Conservation (phyloP, 2,888 invertebrate species). For the Proisotoma minuta region DNA sequence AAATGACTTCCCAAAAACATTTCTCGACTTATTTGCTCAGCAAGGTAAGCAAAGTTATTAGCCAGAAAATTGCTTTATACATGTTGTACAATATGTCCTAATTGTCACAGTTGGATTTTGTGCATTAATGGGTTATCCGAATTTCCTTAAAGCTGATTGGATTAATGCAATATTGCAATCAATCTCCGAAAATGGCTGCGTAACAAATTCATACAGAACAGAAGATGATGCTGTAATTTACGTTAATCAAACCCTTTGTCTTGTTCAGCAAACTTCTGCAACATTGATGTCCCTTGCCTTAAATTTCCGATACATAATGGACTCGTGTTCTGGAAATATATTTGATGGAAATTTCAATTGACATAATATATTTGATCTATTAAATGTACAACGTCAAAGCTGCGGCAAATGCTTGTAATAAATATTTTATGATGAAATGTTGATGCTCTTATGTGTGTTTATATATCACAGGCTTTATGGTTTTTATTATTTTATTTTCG, state of each 20-base stretch:
- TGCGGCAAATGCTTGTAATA: too few relatives aligned
- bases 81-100: too few relatives aligned
- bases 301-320: not conserved
- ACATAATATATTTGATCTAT: too few relatives aligned
- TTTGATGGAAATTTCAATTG: slow-evolving; percentile 1
- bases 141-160: slow-evolving; percentile 2
- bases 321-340: not conserved
- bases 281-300: not conserved
- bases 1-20: slow-evolving; percentile 4
- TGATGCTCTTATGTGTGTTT: too few relatives aligned
- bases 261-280: not conserved
- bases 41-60: not conserved
- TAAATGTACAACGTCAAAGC: too few relatives aligned
- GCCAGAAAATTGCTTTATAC: not conserved
- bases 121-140: slow-evolving; percentile 6
- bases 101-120: slow-evolving; percentile 6
- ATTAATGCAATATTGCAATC: slow-evolving; percentile 2
- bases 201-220: not conserved
- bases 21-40: slow-evolving; percentile 9
- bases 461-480: too few relatives aligned
- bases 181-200: slow-evolving; percentile 1
- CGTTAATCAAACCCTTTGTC: not conserved
- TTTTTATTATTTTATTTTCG: too few relatives aligned
- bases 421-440: too few relatives aligned
- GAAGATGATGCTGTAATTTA: not conserved